Evolutionary conservation across 2,797 vertebrate genomes (phyloP).

Genomic region (Micromesistius poutassou): DNA sequence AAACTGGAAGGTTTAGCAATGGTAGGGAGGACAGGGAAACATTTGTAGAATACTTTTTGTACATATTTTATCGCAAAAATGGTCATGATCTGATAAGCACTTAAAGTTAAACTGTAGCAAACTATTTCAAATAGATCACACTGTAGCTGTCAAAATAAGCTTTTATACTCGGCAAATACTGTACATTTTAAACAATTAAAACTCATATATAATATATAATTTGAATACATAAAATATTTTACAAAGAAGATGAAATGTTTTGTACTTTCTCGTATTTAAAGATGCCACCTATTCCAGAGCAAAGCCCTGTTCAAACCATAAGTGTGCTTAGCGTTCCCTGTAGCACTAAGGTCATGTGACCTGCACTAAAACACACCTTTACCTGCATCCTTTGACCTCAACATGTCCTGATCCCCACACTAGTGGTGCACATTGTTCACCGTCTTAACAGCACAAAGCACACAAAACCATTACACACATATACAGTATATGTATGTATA

Average conservation of each 20-base stretch:
- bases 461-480: background rate
- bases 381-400: constrained; percentile 41
- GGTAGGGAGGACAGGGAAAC: constrained; percentile 19
- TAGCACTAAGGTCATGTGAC: constrained; percentile 69
- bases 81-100: constrained; percentile 23
- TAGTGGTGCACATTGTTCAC: constrained; percentile 16
- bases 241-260: constrained; percentile 56
- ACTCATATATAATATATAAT: constrained; percentile 31
- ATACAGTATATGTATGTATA: background rate
- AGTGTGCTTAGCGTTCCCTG: constrained; percentile 78
- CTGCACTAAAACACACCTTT: constrained; percentile 67
- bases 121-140: constrained; percentile 39
- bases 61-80: constrained; percentile 37
- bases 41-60: constrained; percentile 50
- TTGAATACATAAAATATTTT: constrained; percentile 55
- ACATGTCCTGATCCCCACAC: constrained; percentile 38
- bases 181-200: constrained; percentile 38
- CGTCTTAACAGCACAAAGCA: constrained; percentile 42
- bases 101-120: constrained; percentile 42
- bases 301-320: constrained; percentile 69
- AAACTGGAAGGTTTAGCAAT: constrained; percentile 49
- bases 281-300: constrained; percentile 51
- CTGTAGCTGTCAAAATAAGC: constrained; percentile 49
- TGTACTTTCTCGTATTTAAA: constrained; percentile 60
- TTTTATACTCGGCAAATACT: constrained; percentile 51